These are phyloP conservation scores for Linnaemya vulpina DNA, from an alignment of 2,888 invertebrate genomes.

Conservation along the genomic window DNA sequence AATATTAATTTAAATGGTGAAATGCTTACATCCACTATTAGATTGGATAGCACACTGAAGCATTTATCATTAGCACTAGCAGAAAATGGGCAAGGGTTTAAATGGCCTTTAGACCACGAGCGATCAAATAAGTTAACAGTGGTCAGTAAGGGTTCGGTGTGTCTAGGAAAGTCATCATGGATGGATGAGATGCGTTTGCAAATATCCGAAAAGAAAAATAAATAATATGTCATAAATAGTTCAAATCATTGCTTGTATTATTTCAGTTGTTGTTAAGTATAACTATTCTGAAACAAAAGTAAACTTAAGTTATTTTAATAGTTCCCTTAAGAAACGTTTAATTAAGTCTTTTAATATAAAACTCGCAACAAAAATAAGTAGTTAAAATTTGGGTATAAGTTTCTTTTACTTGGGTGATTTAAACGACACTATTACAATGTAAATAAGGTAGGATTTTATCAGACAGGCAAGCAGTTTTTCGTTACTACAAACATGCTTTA, in stretches of 20 bases:
- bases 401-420: too few species aligned
- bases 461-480: too few species aligned
- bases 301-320: background rate
- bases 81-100: slow-evolving; percentile 76
- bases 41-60: slow-evolving; percentile 76
- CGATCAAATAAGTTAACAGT: slow-evolving; percentile 76
- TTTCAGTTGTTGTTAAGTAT: background rate
- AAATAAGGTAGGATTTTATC: too few species aligned
- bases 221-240: slow-evolving; percentile 35
- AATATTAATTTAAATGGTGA: slow-evolving; percentile 74
- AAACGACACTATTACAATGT: too few species aligned
- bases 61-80: slow-evolving; percentile 77
- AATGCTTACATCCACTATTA: slow-evolving; percentile 70
- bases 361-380: too few species aligned
- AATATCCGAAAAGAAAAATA: slow-evolving; percentile 66
- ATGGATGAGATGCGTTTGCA: slow-evolving; percentile 77
- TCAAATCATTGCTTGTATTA: background rate
- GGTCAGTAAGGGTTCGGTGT: slow-evolving; percentile 76
- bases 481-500: too few species aligned
- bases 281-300: background rate
- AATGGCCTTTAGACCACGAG: slow-evolving; percentile 74
- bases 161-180: slow-evolving; percentile 82
- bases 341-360: too few species aligned
- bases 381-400: too few species aligned
- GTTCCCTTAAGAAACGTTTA: too few species aligned